Evolutionary conservation across 2,113 vertebrate species (phyloP).

Genomic region (Albula goreensis): DNA sequence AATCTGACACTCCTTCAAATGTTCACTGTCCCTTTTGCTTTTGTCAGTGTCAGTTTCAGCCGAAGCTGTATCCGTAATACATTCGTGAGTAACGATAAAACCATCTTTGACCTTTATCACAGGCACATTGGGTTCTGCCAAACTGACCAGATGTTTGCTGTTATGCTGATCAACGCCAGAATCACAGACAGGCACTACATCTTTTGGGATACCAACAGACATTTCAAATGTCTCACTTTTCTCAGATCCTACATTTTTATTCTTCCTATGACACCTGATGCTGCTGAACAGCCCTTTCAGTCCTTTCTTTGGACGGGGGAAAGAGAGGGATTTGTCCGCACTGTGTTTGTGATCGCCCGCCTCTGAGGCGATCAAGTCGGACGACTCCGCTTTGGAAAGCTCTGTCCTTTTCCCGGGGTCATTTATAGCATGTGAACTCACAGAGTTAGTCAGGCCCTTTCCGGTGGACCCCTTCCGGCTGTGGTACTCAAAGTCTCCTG

Average conservation of each 20-base stretch:
- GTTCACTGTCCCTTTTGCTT: constrained; percentile 36
- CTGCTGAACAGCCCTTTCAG: constrained; percentile 89
- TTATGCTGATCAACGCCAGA: constrained; percentile 41
- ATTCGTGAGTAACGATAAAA: constrained; percentile 51
- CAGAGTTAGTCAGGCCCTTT: constrained; percentile 61
- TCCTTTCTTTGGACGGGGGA: constrained; percentile 81
- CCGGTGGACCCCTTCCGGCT: constrained; percentile 38
- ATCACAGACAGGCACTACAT: constrained; percentile 57
- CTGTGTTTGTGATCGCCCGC: constrained; percentile 72
- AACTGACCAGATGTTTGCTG: constrained; percentile 55
- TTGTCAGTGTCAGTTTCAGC: constrained; percentile 38
- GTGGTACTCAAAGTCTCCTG: constrained; percentile 62
- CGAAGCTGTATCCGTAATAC: constrained; percentile 40
- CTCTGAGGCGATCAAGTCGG: constrained; percentile 56
- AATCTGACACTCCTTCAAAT: constrained; percentile 37
- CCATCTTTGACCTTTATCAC: constrained; percentile 43
- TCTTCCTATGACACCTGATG: constrained; percentile 85
- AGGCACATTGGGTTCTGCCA: constrained; percentile 65
- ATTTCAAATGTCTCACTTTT: constrained; percentile 65
- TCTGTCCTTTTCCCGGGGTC: constrained; percentile 45
- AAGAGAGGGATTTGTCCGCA: constrained; percentile 66
- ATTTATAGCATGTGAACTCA: constrained; percentile 56
- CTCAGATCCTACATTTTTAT: constrained; percentile 70
- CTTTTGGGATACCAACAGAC: constrained; percentile 44
- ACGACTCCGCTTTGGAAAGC: constrained; percentile 53